Evolutionary conservation across 2,113 vertebrate species (phyloP).

Genomic region (Fregata magnificens): DNA sequence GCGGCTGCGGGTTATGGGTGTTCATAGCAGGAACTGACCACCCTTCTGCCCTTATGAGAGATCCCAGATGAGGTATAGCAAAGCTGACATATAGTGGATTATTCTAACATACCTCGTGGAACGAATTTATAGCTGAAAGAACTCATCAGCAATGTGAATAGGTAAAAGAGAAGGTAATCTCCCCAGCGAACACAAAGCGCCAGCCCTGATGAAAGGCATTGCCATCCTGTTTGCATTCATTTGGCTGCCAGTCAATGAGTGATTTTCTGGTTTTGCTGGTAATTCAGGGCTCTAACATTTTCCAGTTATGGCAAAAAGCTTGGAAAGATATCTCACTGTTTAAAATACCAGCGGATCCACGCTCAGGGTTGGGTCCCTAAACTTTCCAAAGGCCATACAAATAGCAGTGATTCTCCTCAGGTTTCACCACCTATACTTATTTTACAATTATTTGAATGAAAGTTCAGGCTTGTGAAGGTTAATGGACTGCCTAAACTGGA

Average conservation of each 20-base stretch:
- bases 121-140: background rate
- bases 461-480: conserved; percentile 70
- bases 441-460: conserved; percentile 63
- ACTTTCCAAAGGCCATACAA: conserved; percentile 48
- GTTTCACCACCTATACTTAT: conserved; percentile 57
- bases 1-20: background rate
- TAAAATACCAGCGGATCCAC: background rate
- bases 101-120: background rate
- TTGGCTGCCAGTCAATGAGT: background rate
- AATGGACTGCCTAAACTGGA: conserved; percentile 69
- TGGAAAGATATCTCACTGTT: background rate
- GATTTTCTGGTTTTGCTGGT: background rate
- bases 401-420: conserved; percentile 40
- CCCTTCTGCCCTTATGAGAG: background rate
- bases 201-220: background rate
- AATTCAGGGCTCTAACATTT: background rate
- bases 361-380: background rate
- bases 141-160: background rate
- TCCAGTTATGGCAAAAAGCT: background rate
- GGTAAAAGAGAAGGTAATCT: background rate
- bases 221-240: background rate
- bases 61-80: background rate
- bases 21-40: rapidly evolving
- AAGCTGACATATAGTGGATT: rapidly evolving
- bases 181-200: background rate